phyloP scores from a whole-genome alignment of 2,113 vertebrate genomes.

The Pollimyrus isidori region DNA sequence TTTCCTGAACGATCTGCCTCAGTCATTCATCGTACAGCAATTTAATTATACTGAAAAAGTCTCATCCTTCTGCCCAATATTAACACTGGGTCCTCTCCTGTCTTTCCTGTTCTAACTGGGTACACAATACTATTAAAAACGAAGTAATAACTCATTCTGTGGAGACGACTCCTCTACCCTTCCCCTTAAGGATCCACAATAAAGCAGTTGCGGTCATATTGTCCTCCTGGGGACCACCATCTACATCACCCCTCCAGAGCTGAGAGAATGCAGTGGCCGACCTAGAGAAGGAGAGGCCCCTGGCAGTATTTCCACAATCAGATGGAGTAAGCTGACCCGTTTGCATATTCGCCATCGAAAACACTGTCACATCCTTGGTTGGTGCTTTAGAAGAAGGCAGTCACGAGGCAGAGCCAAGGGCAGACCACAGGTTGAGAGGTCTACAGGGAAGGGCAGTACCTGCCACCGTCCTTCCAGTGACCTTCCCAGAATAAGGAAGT shows the following conservation, averaged over 20 bases:
- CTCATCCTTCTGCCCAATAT: background rate
- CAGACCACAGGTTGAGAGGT: background rate
- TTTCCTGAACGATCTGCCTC: background rate
- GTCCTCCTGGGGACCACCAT: background rate
- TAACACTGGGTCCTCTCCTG: background rate
- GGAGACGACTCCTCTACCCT: background rate
- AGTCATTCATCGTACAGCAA: background rate
- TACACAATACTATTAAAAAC: background rate
- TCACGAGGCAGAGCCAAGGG: background rate
- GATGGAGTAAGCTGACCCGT: background rate
- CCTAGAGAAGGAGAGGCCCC: background rate
- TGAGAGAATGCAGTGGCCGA: background rate
- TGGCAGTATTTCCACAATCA: background rate
- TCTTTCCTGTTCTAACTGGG: background rate
- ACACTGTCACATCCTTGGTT: background rate
- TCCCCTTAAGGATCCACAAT: background rate
- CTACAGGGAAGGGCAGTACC: background rate
- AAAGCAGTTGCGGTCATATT: background rate
- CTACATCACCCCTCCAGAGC: background rate
- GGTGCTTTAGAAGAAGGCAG: background rate
- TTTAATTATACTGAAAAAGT: background rate
- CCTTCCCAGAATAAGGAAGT: background rate
- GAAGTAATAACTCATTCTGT: background rate
- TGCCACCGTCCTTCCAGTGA: background rate
- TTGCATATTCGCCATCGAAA: background rate